phyloP scores from a whole-genome alignment of 1,140 invertebrate genomes.

The Diachasma alloeum region DNA sequence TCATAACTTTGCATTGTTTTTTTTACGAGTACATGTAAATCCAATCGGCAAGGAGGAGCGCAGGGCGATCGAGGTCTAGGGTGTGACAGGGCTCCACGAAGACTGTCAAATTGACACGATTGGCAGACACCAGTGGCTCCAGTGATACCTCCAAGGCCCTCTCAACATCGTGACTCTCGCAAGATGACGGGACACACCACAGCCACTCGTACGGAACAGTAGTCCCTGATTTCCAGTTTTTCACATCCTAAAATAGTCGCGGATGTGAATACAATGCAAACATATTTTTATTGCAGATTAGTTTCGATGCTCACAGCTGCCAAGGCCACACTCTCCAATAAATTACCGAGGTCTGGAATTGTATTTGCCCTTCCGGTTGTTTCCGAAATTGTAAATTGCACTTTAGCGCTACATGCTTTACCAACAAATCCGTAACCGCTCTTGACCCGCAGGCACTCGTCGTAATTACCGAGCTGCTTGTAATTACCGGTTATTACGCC shows the following conservation, averaged over 20 bases:
- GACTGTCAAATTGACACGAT: conserved; percentile 44
- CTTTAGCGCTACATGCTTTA: conserved; percentile 47
- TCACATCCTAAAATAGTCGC: conserved; percentile 30
- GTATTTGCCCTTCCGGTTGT: conserved; percentile 1
- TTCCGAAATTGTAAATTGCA: conserved; percentile 44
- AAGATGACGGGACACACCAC: conserved; percentile 53
- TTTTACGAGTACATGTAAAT: conserved; percentile 43
- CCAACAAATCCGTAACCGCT: conserved; percentile 44
- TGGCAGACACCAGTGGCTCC: conserved; percentile 42
- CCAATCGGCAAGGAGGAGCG: conserved; percentile 42
- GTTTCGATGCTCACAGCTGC: conserved; percentile 45
- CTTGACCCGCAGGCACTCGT: conserved; percentile 58
- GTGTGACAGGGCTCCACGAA: conserved; percentile 42
- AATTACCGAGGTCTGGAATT: conserved; percentile 31
- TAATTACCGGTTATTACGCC: conserved; percentile 63
- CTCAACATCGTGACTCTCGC: conserved; percentile 41
- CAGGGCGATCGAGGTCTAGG: conserved; percentile 16
- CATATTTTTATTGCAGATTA: neutral
- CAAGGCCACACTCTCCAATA: conserved; percentile 42
- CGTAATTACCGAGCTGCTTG: conserved; percentile 63
- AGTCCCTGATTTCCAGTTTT: conserved; percentile 31
- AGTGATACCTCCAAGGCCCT: conserved; percentile 41
- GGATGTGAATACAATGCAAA: neutral
- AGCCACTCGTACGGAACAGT: conserved; percentile 48
- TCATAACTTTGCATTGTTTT: conserved; percentile 2